phyloP scores from a whole-genome alignment of 2,113 vertebrate genomes.

The Silurus meridionalis region DNA sequence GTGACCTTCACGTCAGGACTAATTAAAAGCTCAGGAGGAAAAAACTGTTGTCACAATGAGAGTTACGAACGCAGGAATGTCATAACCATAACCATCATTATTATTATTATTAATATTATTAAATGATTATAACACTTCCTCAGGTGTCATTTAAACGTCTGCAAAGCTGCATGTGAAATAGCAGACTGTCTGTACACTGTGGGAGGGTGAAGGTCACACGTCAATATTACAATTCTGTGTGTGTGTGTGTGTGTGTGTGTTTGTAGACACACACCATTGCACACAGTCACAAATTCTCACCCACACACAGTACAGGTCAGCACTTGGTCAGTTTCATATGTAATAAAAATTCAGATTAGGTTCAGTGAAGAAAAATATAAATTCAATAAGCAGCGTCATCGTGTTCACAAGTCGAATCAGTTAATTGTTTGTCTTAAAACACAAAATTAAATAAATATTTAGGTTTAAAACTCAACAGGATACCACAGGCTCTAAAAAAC shows the following conservation, averaged over 20 bases:
- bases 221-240: not conserved
- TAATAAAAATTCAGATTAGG: not conserved
- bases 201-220: not conserved
- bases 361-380: not conserved
- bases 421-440: not conserved
- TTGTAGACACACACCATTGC: not conserved
- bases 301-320: not conserved
- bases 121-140: not conserved
- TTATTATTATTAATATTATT: not conserved
- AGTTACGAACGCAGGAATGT: not conserved
- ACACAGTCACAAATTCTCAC: not conserved
- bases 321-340: not conserved
- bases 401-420: not conserved
- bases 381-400: not conserved
- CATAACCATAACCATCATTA: not conserved
- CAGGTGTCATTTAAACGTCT: not conserved
- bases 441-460: not conserved
- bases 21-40: not conserved
- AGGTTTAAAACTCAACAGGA: not conserved
- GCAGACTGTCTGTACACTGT: not conserved
- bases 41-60: not conserved
- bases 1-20: not conserved
- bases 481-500: not conserved
- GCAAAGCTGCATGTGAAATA: not conserved
- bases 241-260: not conserved